Percentiles rank a stretch among this genome's conserved stretches.
Conservation (phyloP, 2,888 invertebrate species). For the Torymus texanus region DNA sequence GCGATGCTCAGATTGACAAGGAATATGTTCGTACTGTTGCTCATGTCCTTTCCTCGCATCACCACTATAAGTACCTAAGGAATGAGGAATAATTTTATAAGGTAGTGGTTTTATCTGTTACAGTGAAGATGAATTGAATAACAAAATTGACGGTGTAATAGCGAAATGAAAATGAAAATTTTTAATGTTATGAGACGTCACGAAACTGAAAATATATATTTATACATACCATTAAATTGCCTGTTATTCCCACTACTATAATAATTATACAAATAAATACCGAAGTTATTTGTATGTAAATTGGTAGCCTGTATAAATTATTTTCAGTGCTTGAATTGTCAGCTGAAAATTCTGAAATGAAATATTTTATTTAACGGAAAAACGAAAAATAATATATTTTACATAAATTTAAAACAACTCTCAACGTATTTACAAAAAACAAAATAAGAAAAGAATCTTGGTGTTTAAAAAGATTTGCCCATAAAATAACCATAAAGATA, state of each 20-base stretch:
- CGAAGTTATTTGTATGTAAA: conserved; percentile 91
- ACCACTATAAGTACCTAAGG: conserved; percentile 87
- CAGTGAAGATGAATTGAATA: too few relatives aligned
- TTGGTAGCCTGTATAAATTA: conserved; percentile 79
- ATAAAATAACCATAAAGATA: too few relatives aligned
- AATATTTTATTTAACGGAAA: neutral
- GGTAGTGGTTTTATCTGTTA: too few relatives aligned
- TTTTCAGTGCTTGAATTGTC: neutral
- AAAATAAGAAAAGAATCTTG: too few relatives aligned
- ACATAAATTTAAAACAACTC: too few relatives aligned
- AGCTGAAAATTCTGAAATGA: conserved; percentile 1
- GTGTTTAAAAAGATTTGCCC: too few relatives aligned
- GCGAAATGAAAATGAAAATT: neutral
- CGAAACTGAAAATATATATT: conserved; percentile 16
- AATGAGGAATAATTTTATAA: neutral
- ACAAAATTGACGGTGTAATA: too few relatives aligned
- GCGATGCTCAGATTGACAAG: conserved; percentile 95
- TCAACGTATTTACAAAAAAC: too few relatives aligned
- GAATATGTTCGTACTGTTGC: conserved; percentile 96
- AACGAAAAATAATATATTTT: neutral
- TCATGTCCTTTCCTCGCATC: conserved; percentile 93
- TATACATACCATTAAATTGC: conserved; percentile 86
- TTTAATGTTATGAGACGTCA: too few relatives aligned
- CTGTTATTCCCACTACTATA: conserved; percentile 92
- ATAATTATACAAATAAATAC: conserved; percentile 92